These are phyloP conservation scores for Stratiomys singularior DNA, from an alignment of 2,888 invertebrate genomes.

Conservation along the genomic window DNA sequence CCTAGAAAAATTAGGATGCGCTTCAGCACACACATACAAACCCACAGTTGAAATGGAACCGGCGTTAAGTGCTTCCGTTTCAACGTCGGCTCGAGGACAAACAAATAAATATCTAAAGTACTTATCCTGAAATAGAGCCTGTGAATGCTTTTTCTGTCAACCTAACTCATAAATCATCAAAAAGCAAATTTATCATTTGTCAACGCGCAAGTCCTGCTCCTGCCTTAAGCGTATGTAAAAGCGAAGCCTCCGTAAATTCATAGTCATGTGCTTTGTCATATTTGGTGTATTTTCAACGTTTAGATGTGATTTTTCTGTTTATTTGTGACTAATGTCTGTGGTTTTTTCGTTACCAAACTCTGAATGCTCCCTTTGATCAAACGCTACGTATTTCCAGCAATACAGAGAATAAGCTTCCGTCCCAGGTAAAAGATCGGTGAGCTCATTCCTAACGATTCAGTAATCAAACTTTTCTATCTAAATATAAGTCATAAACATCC, in stretches of 20 bases:
- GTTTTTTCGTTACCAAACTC: neutral
- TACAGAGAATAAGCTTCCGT: no score
- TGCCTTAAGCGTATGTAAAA: conserved; percentile 47
- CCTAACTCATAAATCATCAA: conserved; percentile 40
- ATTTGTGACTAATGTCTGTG: neutral
- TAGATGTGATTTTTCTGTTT: conserved; percentile 31
- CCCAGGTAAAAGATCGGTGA: no score
- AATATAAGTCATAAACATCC: no score
- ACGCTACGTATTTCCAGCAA: neutral
- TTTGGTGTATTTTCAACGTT: conserved; percentile 30
- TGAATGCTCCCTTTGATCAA: neutral
- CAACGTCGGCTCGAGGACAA: conserved; percentile 14
- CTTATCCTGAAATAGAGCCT: conserved; percentile 1
- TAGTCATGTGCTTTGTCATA: conserved; percentile 30
- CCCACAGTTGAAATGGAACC: neutral
- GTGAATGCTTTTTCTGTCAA: conserved; percentile 23
- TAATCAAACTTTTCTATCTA: no score
- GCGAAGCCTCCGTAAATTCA: conserved; percentile 5
- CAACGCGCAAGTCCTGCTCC: conserved; percentile 38
- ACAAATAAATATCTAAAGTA: neutral
- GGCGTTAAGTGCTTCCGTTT: neutral
- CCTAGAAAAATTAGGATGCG: neutral
- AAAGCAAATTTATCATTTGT: conserved; percentile 36
- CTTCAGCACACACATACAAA: neutral
- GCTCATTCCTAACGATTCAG: no score